Evolutionary conservation across 2,888 invertebrate genomes (phyloP).

Genomic region (Tipula vernalis): DNA sequence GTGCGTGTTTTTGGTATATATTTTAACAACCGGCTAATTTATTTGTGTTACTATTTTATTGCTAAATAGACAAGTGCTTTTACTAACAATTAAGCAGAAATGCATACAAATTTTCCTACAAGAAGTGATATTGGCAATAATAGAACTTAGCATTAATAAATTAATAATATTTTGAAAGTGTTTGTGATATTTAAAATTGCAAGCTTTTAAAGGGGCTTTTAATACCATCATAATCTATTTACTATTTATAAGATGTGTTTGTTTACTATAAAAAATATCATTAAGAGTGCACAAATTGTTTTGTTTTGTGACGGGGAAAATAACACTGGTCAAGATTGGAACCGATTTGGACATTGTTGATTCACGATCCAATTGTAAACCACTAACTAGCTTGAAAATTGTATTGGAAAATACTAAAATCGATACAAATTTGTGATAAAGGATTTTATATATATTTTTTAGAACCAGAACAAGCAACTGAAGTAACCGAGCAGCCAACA

Average conservation of each 20-base stretch:
- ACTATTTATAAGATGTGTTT: background rate
- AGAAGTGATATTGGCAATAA: background rate
- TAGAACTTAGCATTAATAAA: background rate
- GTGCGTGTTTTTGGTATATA: background rate
- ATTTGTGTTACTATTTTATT: background rate
- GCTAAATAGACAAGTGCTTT: background rate
- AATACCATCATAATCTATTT: background rate
- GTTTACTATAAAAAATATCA: background rate
- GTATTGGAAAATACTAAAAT: background rate
- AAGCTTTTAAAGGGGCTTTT: background rate
- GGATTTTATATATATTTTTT: background rate
- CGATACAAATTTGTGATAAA: background rate
- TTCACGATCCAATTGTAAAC: background rate
- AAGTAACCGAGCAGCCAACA: background rate
- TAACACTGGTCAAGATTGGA: background rate
- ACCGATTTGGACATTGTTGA: background rate
- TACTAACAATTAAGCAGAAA: background rate
- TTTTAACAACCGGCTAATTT: background rate
- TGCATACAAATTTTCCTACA: background rate
- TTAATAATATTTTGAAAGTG: background rate
- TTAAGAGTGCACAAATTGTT: background rate
- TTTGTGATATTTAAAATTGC: background rate
- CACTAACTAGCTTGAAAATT: background rate
- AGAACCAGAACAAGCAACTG: background rate
- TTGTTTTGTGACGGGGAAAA: background rate